Base-by-base conservation (phyloP, 2,888 invertebrate genomes). In the Hydrotaea cyrtoneurina region DNA sequence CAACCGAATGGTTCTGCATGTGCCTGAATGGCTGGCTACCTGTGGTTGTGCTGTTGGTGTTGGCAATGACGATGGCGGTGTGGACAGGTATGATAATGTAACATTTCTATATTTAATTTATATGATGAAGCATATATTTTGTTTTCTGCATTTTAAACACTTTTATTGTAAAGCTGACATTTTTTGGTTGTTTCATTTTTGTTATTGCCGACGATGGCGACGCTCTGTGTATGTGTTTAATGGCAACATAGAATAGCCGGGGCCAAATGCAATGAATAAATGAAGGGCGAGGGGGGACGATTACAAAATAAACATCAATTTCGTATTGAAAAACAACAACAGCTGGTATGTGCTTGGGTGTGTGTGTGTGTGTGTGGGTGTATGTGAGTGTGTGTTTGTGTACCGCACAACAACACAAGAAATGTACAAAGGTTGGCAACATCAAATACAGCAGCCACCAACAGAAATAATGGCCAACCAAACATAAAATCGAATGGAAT, bases 181-280 rank as follows among this genome's bases (percentile, higher is more conserved):
- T 82, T 82, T 85, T 75, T 71, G 2, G 31, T 31, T 31, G n/a
- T n/a, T n/a, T 66, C 80, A 77, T 13, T 72, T 26, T 11, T 69
- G 46, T 21, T 80, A 46, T 46, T 74, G 76, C 36, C 36, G 43
- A 7, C 86, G 76, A 64, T 86, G 77, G 72, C 86, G 80, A 71
- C 74, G 77, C 26, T 86, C 88, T 88, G 88, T 88, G 87, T 88
- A n/a, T n/a, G n/a, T n/a, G n/a, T 90, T 88, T 90, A 90, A 90
- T 88, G 88, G 89, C 80, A 8, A 78, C 36, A 55, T 39, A 23
- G 17, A 80, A 75, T 79, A 39, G 39, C n/a, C 71, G 64, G 3
- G 39, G 11, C 39, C 39, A 39, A 39, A 39, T 11, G 39, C 39
- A 31, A 31, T 13, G 69, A 23, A 21, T 21, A 0, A 11, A 19